Evolutionary conservation across 2,797 vertebrate species (phyloP).

Genomic region (Nannoperca australis): DNA sequence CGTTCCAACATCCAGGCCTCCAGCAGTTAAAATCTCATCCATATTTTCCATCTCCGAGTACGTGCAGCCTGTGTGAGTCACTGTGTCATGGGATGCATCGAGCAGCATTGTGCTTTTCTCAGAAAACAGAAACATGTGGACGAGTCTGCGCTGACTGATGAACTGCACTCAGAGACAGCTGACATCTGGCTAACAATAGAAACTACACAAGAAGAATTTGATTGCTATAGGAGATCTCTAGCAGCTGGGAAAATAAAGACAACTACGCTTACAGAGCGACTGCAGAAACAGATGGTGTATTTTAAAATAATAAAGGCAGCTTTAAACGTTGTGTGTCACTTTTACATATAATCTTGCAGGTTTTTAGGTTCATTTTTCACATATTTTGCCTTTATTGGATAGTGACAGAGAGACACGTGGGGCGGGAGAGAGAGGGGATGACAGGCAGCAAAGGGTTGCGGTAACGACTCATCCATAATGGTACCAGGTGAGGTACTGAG

Average conservation of each 20-base stretch:
- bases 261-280: background rate
- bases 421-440: no score
- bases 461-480: no score
- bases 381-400: no score
- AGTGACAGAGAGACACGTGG: no score
- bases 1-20: background rate
- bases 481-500: no score
- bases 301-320: background rate
- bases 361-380: no score
- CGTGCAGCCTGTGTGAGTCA: conserved; percentile 55
- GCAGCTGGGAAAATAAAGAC: background rate
- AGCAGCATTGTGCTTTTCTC: conserved; percentile 10
- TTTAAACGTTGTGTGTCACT: background rate
- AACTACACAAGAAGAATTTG: background rate
- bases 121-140: conserved; percentile 43
- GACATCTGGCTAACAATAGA: conserved; percentile 52
- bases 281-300: background rate
- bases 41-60: conserved; percentile 33
- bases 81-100: conserved; percentile 47
- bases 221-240: background rate
- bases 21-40: conserved; percentile 11
- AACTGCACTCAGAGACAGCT: conserved; percentile 32
- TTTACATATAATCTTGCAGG: background rate
- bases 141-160: conserved; percentile 9
- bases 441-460: no score